A percentile compares a stretch with the other conserved stretches of the same genome.
Evolutionary conservation across 2,797 vertebrate species (phyloP).

Genomic region (Phalloptychus januarius): DNA sequence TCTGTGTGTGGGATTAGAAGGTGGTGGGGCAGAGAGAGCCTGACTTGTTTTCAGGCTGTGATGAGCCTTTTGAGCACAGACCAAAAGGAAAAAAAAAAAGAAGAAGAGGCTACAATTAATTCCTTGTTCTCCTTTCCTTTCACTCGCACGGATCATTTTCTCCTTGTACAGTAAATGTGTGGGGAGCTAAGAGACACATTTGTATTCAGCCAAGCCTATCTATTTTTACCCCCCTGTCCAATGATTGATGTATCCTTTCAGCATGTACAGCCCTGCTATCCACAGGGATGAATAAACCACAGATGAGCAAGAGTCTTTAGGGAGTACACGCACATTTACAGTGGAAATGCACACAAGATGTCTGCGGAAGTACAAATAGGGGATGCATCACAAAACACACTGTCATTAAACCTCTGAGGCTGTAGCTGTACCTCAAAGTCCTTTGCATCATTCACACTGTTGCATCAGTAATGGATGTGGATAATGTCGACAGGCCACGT

Average conservation of each 20-base stretch:
- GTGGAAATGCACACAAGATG: conserved; percentile 21
- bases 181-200: conserved; percentile 46
- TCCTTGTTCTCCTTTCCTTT: conserved; percentile 11
- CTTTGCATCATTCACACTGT: conserved; percentile 50
- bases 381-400: conserved; percentile 10
- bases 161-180: conserved; percentile 31
- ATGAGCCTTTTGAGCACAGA: conserved; percentile 18
- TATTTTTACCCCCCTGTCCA: conserved; percentile 56
- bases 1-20: conserved; percentile 62
- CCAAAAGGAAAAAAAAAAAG: conserved; percentile 21
- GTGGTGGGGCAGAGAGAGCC: conserved; percentile 45
- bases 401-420: conserved; percentile 15
- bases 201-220: conserved; percentile 50
- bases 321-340: conserved; percentile 44
- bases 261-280: conserved; percentile 63
- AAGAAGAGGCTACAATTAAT: conserved; percentile 6
- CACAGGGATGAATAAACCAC: conserved; percentile 73
- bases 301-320: conserved; percentile 65
- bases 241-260: conserved; percentile 76
- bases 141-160: background rate
- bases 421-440: conserved; percentile 30
- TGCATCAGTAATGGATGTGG: conserved; percentile 50
- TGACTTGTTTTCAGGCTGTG: conserved; percentile 40
- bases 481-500: conserved; percentile 23
- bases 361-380: conserved; percentile 13